Evolutionary conservation across 2,797 vertebrate species (phyloP).

Genomic region (Spinus olivaceus): DNA sequence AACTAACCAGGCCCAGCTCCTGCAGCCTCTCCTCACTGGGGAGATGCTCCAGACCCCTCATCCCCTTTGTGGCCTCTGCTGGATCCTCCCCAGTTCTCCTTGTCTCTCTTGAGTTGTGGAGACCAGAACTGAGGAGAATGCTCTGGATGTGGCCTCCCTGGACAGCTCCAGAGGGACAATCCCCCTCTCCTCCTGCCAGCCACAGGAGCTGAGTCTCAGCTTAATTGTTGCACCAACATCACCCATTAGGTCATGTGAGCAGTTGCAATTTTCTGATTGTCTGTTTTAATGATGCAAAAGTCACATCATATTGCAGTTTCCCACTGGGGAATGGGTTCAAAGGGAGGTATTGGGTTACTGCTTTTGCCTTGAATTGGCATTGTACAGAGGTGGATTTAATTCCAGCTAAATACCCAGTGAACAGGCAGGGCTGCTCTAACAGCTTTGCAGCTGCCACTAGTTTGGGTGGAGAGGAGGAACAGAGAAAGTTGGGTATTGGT

Average conservation of each 20-base stretch:
- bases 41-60: not conserved
- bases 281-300: not conserved
- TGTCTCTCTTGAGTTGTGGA: not conserved
- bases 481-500: not conserved
- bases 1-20: not conserved
- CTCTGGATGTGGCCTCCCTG: not conserved
- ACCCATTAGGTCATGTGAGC: not conserved
- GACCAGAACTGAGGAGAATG: not conserved
- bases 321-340: not conserved
- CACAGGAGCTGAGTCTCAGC: not conserved
- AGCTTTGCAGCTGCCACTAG: not conserved
- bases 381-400: not conserved
- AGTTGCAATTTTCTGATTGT: not conserved
- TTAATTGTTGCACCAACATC: not conserved
- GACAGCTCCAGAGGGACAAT: not conserved
- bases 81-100: not conserved
- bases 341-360: not conserved
- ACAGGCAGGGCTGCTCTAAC: not conserved
- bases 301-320: not conserved
- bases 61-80: not conserved
- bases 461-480: not conserved
- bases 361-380: not conserved
- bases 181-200: no score
- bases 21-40: not conserved
- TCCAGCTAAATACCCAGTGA: not conserved